Conservation (phyloP, 2,113 vertebrate species). For the Thomomys bottae region DNA sequence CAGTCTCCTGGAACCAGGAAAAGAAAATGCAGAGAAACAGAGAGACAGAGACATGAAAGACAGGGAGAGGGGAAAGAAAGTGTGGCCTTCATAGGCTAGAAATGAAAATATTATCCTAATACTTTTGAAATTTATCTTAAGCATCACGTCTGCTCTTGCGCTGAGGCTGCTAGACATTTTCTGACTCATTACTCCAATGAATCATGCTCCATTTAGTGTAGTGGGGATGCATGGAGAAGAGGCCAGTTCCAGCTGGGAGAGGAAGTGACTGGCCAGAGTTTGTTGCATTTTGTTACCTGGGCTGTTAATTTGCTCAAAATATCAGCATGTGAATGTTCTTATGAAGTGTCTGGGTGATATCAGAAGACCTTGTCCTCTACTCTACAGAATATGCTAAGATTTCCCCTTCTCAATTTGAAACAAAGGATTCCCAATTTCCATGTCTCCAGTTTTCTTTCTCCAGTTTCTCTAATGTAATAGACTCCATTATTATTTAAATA, state of each 20-base stretch:
- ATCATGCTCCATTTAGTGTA: conserved; percentile 70
- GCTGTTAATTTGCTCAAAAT: conserved; percentile 46
- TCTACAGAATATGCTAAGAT: conserved; percentile 1
- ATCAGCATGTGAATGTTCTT: conserved; percentile 22
- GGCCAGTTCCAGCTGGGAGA: conserved; percentile 36
- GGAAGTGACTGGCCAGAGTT: conserved; percentile 46
- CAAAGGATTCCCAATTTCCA: not conserved
- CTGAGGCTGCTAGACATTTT: conserved; percentile 59
- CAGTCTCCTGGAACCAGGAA: not conserved
- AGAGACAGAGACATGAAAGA: conserved; percentile 30
- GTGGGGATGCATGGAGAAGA: conserved; percentile 5
- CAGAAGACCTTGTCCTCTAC: not conserved
- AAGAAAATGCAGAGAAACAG: not conserved
- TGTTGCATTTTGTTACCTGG: conserved; percentile 58
- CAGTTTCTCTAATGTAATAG: conserved; percentile 8
- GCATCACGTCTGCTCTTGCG: not conserved
- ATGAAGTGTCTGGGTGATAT: conserved; percentile 17
- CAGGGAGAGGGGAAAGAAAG: not conserved
- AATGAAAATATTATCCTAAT: conserved; percentile 16
- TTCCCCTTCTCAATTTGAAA: not conserved
- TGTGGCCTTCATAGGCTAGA: not conserved
- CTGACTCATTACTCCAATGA: conserved; percentile 76
- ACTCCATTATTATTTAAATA: not conserved
- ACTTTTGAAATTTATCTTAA: conserved; percentile 59
- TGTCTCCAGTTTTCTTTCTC: not conserved